These are phyloP conservation scores for Cyrtonyx montezumae DNA, from an alignment of 2,113 vertebrate genomes.

Conservation along the genomic window DNA sequence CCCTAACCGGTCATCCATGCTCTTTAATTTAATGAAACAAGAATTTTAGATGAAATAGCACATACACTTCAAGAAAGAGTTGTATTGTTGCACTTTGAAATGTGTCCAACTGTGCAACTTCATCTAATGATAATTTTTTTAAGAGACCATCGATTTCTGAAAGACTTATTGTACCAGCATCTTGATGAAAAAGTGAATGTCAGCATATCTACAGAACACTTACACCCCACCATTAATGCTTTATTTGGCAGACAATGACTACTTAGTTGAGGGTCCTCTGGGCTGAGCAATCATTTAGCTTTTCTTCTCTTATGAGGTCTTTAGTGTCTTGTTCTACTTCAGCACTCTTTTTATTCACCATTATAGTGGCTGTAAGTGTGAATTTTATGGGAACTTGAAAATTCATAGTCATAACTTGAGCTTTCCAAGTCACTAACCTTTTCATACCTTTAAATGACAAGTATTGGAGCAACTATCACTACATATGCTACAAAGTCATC, in stretches of 20 bases:
- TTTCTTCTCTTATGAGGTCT: constrained; percentile 84
- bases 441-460: constrained; percentile 73
- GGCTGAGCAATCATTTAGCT: constrained; percentile 86
- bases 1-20: constrained; percentile 81
- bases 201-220: constrained; percentile 86
- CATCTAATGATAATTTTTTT: constrained; percentile 87
- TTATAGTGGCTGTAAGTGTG: constrained; percentile 83
- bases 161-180: constrained; percentile 84
- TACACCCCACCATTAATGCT: constrained; percentile 85
- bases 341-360: constrained; percentile 86
- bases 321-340: constrained; percentile 88
- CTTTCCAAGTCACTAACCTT: constrained; percentile 80
- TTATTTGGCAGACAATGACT: constrained; percentile 88
- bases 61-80: constrained; percentile 84
- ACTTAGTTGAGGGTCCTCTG: constrained; percentile 83
- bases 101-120: constrained; percentile 87
- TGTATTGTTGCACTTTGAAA: constrained; percentile 88
- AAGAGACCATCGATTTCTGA: constrained; percentile 85
- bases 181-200: constrained; percentile 85
- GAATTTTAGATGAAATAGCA: constrained; percentile 84
- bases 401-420: constrained; percentile 78
- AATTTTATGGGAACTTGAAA: constrained; percentile 87
- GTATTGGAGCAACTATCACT: constrained; percentile 57
- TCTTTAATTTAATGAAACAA: constrained; percentile 89
- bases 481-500: constrained; percentile 5